These are phyloP conservation scores for Teleogryllus occipitalis DNA, from an alignment of 1,140 invertebrate genomes.

Conservation along the genomic window DNA sequence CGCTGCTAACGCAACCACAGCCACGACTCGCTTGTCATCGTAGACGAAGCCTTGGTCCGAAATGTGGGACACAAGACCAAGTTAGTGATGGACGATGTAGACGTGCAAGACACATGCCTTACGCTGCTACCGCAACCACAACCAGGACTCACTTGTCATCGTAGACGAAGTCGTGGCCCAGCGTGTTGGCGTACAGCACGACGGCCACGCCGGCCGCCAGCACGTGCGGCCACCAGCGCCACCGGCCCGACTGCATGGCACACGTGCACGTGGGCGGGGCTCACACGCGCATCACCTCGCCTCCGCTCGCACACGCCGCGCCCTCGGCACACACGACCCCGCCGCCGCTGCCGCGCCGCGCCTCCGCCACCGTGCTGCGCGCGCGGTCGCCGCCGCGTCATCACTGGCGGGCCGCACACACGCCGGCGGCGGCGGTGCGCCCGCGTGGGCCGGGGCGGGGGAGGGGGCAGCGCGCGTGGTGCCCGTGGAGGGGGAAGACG, in stretches of 20 bases:
- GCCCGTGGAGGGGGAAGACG: neutral
- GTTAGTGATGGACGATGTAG: too few relatives aligned
- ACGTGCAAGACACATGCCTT: too few relatives aligned
- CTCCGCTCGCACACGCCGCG: neutral
- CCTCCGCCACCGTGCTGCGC: neutral
- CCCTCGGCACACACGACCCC: neutral
- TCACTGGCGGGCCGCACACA: neutral
- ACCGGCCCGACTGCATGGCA: neutral
- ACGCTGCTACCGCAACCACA: too few relatives aligned
- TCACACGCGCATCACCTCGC: neutral
- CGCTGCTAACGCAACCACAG: too few relatives aligned
- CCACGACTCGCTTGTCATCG: too few relatives aligned
- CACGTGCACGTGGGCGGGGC: neutral
- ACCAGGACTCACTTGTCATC: neutral
- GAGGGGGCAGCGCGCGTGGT: neutral
- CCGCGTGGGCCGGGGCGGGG: neutral
- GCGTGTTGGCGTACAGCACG: neutral
- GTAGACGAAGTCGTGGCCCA: neutral
- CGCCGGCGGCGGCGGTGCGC: too few relatives aligned
- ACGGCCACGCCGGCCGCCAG: neutral
- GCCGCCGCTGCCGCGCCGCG: too few relatives aligned
- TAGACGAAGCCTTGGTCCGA: neutral
- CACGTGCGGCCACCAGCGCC: neutral
- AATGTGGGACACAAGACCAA: too few relatives aligned
- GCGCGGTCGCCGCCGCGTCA: neutral